These are phyloP conservation scores for Erpobdella octoculata DNA, from an alignment of 2,888 invertebrate genomes.

Conservation along the genomic window DNA sequence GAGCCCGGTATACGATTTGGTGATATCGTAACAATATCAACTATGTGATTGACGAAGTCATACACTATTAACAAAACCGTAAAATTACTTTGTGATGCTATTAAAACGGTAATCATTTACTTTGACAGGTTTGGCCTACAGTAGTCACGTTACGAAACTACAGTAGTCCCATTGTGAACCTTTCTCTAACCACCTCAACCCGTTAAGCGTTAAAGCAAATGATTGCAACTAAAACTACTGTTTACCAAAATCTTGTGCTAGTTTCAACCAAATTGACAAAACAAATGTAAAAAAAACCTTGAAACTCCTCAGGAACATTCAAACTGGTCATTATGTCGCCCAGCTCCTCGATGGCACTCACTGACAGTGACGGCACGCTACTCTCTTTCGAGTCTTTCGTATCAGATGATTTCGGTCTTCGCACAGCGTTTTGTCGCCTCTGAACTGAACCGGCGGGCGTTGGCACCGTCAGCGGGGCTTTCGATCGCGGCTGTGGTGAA, in stretches of 20 bases:
- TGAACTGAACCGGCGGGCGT: not conserved
- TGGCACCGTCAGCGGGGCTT: not conserved
- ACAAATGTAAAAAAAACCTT: not conserved
- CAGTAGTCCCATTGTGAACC: too few species aligned
- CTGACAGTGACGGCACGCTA: not conserved
- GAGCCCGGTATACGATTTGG: too few species aligned
- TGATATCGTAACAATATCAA: too few species aligned
- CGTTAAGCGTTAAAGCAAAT: too few species aligned
- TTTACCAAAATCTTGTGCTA: not conserved
- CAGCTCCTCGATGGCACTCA: constrained; percentile 6
- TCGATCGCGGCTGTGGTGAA: not conserved
- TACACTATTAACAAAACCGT: too few species aligned
- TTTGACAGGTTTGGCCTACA: too few species aligned
- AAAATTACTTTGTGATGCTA: too few species aligned
- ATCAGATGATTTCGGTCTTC: not conserved
- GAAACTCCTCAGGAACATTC: not conserved
- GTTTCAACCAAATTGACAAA: not conserved
- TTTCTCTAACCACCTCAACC: too few species aligned
- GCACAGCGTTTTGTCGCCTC: not conserved
- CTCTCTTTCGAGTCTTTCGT: not conserved
- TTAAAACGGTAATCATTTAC: too few species aligned
- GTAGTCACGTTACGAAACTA: too few species aligned
- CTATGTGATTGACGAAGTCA: too few species aligned
- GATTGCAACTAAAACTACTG: not conserved
- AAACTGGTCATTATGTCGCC: not conserved